Conservation (phyloP, 2,797 vertebrate genomes). For the Tympanoctomys barrerae region DNA sequence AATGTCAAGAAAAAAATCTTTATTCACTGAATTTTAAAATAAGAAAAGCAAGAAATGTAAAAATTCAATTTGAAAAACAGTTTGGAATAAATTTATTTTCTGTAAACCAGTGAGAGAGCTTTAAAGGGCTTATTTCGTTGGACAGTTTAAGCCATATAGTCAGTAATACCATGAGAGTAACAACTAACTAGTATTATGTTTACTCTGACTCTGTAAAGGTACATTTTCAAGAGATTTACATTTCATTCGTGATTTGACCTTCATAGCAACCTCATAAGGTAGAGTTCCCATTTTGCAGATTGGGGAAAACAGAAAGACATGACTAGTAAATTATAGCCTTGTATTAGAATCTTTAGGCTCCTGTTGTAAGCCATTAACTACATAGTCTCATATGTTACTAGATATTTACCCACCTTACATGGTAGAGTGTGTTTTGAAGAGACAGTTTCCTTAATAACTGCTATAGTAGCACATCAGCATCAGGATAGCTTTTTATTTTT, state of each 20-base stretch:
- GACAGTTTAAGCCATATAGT: not conserved
- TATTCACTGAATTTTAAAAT: constrained; percentile 56
- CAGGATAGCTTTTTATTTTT: constrained; percentile 14
- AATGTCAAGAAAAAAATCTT: constrained; percentile 71
- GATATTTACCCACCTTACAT: not conserved
- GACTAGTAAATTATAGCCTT: not conserved
- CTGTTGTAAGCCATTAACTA: not conserved
- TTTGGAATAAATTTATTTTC: constrained; percentile 39
- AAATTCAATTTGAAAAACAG: constrained; percentile 64
- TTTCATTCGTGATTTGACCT: not conserved
- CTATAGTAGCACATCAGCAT: not conserved
- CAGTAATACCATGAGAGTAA: not conserved
- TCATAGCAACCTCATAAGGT: not conserved
- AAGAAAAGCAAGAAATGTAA: constrained; percentile 52
- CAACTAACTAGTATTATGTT: not conserved
- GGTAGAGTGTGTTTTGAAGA: constrained; percentile 42
- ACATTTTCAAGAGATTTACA: not conserved
- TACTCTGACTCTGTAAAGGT: not conserved
- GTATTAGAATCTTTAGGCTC: not conserved
- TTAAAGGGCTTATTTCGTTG: not conserved
- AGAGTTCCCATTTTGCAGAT: not conserved
- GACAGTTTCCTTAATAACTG: not conserved
- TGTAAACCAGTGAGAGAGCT: constrained; percentile 36
- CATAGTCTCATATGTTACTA: not conserved
- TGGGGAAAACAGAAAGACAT: not conserved